These are phyloP conservation scores for Gnathonemus longibarbis DNA, from an alignment of 2,113 vertebrate genomes.

Conservation along the genomic window DNA sequence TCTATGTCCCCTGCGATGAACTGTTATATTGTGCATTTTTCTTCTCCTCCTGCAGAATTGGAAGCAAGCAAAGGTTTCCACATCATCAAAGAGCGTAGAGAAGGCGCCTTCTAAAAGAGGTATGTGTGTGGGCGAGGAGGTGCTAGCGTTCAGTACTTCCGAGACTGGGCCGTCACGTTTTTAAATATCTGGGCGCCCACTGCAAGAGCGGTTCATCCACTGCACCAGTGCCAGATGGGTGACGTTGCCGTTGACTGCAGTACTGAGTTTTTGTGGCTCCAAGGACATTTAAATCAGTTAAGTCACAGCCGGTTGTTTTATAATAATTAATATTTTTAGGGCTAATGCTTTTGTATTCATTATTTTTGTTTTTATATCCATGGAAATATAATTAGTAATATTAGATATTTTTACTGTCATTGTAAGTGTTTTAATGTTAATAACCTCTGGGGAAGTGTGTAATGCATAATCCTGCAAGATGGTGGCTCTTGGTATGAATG, in stretches of 20 bases:
- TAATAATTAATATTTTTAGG: not conserved
- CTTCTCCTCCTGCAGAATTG: not conserved
- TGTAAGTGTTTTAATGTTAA: not conserved
- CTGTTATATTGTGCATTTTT: not conserved
- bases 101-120: not conserved
- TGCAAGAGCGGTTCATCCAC: not conserved
- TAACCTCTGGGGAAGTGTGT: not conserved
- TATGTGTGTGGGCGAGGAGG: not conserved
- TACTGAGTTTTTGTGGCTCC: not conserved
- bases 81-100: not conserved
- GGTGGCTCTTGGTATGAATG: not conserved
- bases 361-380: not conserved
- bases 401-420: not conserved
- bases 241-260: not conserved
- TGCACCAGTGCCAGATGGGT: not conserved
- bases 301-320: not conserved
- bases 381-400: not conserved
- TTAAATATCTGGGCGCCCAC: not conserved
- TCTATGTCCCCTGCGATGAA: not conserved
- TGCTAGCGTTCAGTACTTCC: not conserved
- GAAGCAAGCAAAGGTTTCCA: not conserved
- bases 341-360: not conserved
- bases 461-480: not conserved
- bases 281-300: not conserved
- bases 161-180: not conserved